phyloP scores from a whole-genome alignment of 2,888 invertebrate genomes.

The Drosophila neutralis region DNA sequence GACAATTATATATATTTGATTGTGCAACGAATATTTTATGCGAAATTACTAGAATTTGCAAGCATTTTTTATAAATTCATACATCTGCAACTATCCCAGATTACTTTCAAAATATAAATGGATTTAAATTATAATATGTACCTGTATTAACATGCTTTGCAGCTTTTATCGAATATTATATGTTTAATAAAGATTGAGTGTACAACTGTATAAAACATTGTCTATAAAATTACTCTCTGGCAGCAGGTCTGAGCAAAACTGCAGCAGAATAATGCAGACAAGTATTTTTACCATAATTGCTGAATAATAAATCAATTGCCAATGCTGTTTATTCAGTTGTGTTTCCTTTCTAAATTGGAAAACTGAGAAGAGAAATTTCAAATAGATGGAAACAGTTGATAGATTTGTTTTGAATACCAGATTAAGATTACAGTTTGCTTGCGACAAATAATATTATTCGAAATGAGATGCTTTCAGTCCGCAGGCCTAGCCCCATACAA shows the following conservation, averaged over 20 bases:
- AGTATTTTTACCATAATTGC: neutral
- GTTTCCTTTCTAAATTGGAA: neutral
- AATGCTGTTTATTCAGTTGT: neutral
- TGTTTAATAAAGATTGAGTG: neutral
- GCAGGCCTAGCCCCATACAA: neutral
- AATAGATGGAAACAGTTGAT: neutral
- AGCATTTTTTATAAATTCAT: neutral
- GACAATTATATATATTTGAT: neutral
- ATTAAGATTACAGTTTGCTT: slow-evolving; percentile 1
- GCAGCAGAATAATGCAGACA: neutral
- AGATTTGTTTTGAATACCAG: neutral
- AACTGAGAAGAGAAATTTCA: neutral
- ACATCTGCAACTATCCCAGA: neutral
- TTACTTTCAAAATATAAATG: neutral
- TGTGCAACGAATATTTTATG: neutral
- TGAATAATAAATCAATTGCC: neutral
- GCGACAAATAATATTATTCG: slow-evolving; percentile 8
- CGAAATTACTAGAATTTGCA: neutral
- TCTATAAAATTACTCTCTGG: neutral
- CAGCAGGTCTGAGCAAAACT: neutral
- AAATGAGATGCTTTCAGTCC: neutral
- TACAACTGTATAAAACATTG: neutral
- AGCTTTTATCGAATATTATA: neutral
- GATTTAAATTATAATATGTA: neutral
- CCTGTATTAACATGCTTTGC: neutral